phyloP scores from a whole-genome alignment of 2,797 vertebrate species.

The Diceros bicornis region DNA sequence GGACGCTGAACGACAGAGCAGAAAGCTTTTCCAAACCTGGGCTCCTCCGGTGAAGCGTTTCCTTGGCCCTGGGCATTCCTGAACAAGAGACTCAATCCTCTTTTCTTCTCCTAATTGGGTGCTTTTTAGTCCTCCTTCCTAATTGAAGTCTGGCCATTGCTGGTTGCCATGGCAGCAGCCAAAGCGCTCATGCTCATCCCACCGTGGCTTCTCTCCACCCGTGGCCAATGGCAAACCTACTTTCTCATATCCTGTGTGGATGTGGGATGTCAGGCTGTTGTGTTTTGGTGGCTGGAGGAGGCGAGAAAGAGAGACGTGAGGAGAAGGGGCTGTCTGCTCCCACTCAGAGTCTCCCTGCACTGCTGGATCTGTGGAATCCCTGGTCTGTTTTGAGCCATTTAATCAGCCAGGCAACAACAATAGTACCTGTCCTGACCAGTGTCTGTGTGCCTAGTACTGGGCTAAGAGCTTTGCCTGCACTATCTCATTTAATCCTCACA shows the following conservation, averaged over 20 bases:
- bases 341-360: fast-evolving
- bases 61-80: constrained; percentile 57
- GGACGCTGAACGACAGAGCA: not conserved
- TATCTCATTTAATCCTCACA: not conserved
- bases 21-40: not conserved
- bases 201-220: constrained; percentile 36
- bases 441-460: fast-evolving
- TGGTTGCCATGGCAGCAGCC: constrained; percentile 80
- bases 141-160: constrained; percentile 78
- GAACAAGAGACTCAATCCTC: constrained; percentile 33
- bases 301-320: not conserved
- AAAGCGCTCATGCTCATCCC: constrained; percentile 63
- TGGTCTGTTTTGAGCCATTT: not conserved
- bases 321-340: not conserved
- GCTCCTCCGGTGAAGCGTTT: not conserved
- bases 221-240: constrained; percentile 69
- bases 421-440: not conserved
- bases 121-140: constrained; percentile 79
- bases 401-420: not conserved
- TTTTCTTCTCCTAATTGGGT: constrained; percentile 76
- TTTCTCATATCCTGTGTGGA: not conserved
- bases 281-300: constrained; percentile 48
- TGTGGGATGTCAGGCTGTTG: not conserved
- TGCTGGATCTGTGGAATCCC: not conserved
- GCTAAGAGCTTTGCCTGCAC: not conserved